These are phyloP conservation scores for Nephila pilipes DNA, from an alignment of 1,140 invertebrate species.

Conservation along the genomic window DNA sequence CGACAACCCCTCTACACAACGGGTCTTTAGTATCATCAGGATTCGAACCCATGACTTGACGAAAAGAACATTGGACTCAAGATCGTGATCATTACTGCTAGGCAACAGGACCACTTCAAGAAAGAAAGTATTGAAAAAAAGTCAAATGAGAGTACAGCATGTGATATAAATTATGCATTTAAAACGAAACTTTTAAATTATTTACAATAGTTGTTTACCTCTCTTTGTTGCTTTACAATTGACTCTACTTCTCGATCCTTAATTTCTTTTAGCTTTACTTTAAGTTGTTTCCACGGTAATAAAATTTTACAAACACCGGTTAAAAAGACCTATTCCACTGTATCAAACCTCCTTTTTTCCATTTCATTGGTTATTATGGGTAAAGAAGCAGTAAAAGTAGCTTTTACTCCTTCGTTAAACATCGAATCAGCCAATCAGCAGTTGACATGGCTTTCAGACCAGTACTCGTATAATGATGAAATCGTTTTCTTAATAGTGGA, in stretches of 20 bases:
- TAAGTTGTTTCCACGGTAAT: background rate
- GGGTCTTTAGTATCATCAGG: no score
- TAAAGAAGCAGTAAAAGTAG: background rate
- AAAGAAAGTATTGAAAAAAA: no score
- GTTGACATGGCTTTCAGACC: constrained; percentile 2
- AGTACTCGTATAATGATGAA: background rate
- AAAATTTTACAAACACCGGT: background rate
- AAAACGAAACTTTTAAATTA: no score
- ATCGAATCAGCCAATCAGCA: background rate
- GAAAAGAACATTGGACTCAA: no score
- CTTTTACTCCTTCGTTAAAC: background rate
- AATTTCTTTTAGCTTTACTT: background rate
- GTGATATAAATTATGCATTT: no score
- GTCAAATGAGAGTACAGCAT: no score
- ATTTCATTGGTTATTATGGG: background rate
- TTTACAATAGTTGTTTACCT: no score
- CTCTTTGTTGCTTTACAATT: no score
- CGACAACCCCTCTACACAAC: no score
- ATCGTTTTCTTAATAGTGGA: background rate
- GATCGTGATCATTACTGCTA: no score
- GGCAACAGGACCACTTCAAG: no score
- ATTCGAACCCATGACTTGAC: no score
- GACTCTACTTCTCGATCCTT: background rate
- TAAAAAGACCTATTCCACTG: background rate
- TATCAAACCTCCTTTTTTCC: background rate